Evolutionary conservation across 2,113 vertebrate species (phyloP).

Genomic region (Calyptommatus sinebrachiatus): DNA sequence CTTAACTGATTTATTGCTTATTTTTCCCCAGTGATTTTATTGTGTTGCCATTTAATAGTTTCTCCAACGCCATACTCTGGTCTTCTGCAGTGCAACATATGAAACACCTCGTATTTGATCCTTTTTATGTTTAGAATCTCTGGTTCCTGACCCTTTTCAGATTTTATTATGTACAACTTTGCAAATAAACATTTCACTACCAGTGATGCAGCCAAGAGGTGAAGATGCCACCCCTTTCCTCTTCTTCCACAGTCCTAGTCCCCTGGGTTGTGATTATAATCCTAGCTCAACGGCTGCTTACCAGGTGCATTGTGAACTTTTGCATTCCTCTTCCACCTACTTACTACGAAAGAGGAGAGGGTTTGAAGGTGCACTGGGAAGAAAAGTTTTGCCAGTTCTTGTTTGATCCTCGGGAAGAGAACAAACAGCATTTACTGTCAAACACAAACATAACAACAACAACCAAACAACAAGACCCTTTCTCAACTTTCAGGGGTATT

Average conservation of each 20-base stretch:
- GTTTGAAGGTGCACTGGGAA: neutral
- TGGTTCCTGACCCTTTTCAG: neutral
- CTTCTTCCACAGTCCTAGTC: neutral
- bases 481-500: no score
- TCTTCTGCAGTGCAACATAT: constrained; percentile 25
- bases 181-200: neutral
- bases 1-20: constrained; percentile 48
- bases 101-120: constrained; percentile 19
- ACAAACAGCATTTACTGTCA: no score
- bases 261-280: neutral
- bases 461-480: no score
- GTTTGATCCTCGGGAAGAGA: no score
- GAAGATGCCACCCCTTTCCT: neutral
- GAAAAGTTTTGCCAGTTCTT: neutral
- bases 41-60: constrained; percentile 42
- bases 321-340: neutral
- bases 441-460: no score
- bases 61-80: constrained; percentile 23
- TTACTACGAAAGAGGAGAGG: neutral
- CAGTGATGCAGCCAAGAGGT: no score
- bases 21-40: constrained; percentile 2
- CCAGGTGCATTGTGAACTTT: neutral
- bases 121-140: neutral
- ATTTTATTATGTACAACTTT: neutral
- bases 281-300: neutral